These are phyloP conservation scores for Alligator sinensis DNA, from an alignment of 2,113 vertebrate genomes.

Conservation along the genomic window DNA sequence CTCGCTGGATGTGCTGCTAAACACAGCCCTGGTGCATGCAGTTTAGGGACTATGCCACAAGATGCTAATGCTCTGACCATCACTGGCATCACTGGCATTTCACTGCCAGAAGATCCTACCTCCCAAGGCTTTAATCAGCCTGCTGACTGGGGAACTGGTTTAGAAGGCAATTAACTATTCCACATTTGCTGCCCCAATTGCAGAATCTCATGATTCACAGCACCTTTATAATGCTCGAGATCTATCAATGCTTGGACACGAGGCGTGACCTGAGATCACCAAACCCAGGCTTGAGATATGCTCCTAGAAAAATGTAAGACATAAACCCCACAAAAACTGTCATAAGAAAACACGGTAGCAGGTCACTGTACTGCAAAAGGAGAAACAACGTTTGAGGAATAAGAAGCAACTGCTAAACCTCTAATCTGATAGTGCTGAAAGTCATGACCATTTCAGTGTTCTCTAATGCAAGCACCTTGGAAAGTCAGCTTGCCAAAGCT, in stretches of 20 bases:
- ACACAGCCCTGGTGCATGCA: background rate
- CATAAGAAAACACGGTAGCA: conserved; percentile 30
- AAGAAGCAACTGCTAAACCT: conserved; percentile 45
- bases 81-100: conserved; percentile 2
- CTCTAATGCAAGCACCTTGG: background rate
- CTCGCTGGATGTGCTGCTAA: conserved; percentile 15
- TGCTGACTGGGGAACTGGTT: conserved; percentile 22
- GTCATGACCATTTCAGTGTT: conserved; percentile 27
- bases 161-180: conserved; percentile 54
- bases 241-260: conserved; percentile 34
- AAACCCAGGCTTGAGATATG: background rate
- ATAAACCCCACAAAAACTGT: conserved; percentile 15
- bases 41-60: background rate
- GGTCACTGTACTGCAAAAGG: conserved; percentile 6
- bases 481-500: no score
- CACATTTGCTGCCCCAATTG: conserved; percentile 20
- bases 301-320: conserved; percentile 31
- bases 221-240: conserved; percentile 55
- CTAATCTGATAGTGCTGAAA: background rate
- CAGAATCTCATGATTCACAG: conserved; percentile 28
- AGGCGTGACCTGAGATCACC: conserved; percentile 51
- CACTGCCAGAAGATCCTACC: conserved; percentile 47
- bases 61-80: conserved; percentile 14
- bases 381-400: conserved; percentile 22
- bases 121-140: conserved; percentile 39